Evolutionary conservation across 2,113 vertebrate species (phyloP), one percentile per base, ranked within the genome.

Genomic region (Pongo abelii): DNA sequence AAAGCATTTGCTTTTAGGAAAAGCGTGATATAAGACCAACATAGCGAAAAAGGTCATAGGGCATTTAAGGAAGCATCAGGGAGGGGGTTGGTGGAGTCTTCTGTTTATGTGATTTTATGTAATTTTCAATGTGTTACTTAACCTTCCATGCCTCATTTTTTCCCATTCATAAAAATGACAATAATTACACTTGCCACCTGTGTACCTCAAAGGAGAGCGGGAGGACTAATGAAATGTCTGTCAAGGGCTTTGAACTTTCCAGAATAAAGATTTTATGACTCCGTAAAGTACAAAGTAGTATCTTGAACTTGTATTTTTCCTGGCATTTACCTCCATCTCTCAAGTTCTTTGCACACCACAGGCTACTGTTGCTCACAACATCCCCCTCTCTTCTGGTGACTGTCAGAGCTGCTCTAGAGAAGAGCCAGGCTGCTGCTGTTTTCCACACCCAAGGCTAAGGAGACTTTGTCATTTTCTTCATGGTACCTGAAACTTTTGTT

Each of bases 101-200:
- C 67, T 30, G 30, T n/a, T n/a, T 6, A 17, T 70, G 59, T 0
- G 40, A 43, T 61, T 96, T 75, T 27, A 77, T 77, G 77, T 48
- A 48, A 92, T 78, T 89, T 90, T 83, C 43, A 23, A 40, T 50
- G 43, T 59, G 52, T 30, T 50, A 52, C 70, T 59, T 52, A 75
- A 64, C 90, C 77, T 91, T 55, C 64, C 40, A 14, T 30, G 92
- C 74, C 38, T 96, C 35, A 10, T 84, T 90, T 80, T 72, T 85
- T 27, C 69, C 85, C 88, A 88, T 96, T 95, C 97, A 96, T 97
- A 96, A 97, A 97, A 96, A 84, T 93, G 96, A 95, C 97, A 91
- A 50, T 89, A 55, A 97, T 97, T 67, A 95, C 67, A 84, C 55
- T 96, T 72, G 91, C 97, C 98, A 95, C 93, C 97, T 97, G 97